phyloP scores from a whole-genome alignment of 2,888 invertebrate species.

The Cheilosia scutellata region DNA sequence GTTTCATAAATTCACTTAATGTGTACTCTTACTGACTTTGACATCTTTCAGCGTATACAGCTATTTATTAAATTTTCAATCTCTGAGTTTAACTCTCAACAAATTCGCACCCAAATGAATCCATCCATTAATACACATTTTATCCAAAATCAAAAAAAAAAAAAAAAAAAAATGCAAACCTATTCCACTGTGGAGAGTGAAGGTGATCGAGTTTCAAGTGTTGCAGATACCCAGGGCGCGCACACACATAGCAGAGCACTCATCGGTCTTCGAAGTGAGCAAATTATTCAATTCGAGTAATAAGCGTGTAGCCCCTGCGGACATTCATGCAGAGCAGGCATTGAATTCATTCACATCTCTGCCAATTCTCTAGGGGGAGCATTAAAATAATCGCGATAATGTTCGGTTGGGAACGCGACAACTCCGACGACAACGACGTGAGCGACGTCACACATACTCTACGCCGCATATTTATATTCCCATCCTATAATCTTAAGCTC shows the following conservation, averaged over 20 bases:
- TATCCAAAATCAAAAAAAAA: constrained; percentile 6
- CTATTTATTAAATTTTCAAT: background rate
- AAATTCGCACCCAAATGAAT: background rate
- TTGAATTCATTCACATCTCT: constrained; percentile 61
- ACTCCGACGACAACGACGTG: constrained; percentile 44
- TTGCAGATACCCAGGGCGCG: background rate
- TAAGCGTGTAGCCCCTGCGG: constrained; percentile 62
- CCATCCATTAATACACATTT: background rate
- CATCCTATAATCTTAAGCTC: constrained; percentile 66
- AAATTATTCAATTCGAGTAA: constrained; percentile 72
- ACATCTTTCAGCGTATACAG: no score
- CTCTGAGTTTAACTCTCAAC: background rate
- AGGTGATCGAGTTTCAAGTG: constrained; percentile 70
- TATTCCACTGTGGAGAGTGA: constrained; percentile 37
- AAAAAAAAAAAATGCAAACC: constrained; percentile 7
- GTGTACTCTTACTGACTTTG: no score
- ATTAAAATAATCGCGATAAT: constrained; percentile 67
- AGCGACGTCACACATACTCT: constrained; percentile 6
- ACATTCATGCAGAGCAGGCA: constrained; percentile 31
- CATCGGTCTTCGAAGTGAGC: constrained; percentile 39
- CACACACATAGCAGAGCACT: constrained; percentile 25
- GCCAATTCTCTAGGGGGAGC: constrained; percentile 35
- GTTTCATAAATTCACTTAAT: no score
- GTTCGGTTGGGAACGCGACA: constrained; percentile 60
- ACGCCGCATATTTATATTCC: constrained; percentile 3